Base-by-base conservation (phyloP, 2,113 vertebrate species). In the Coptodon bakossiorum region DNA sequence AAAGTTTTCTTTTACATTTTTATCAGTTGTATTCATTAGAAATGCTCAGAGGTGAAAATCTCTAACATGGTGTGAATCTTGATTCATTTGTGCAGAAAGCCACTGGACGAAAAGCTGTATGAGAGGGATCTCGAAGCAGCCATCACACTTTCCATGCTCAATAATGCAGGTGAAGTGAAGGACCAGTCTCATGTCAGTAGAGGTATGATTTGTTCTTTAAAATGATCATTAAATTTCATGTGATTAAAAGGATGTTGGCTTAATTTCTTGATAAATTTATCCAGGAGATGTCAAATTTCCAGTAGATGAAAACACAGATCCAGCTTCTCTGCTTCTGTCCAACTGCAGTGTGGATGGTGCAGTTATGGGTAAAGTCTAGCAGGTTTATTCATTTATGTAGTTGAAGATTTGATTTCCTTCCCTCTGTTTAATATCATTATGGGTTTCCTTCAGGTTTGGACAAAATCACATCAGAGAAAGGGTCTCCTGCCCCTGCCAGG, bases 91-190 rank as follows among this genome's bases (percentile, higher is more conserved):
- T 90, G 38, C 85, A 99, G 98, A 92, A 66, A 95, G 86, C 93
- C 97, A 24, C 91, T 98, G 89, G 97, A 97, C 92, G 97, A 97
- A 78, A 98, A 96, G 93, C 81, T 97, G 63, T 95, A 95, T 91
- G 94, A 96, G 19, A 96, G 97, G 95, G 97, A 98, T 93, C 91
- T 99, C 48, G 97, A 99, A 92, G 96, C 97, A 10, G 98, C 98
- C 34, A 95, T 99, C 38, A 96, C 97, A 1, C 94, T 99, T 8
- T 99, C 98, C 0, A 38, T 96, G 80, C 66, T 94, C 57, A 91
- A 94, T 48, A 43, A 85, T 6, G 5, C 78, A 27, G 84, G 81
- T 9, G 81, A 17, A 9, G 17, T 22, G 27, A 80, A 56, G 7
- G 71, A 89, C 24, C 13, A 82, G 10, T 63, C 27, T 76, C 24